Base-by-base conservation (phyloP, 2,113 vertebrate species). In the Corydoras maculifer region DNA sequence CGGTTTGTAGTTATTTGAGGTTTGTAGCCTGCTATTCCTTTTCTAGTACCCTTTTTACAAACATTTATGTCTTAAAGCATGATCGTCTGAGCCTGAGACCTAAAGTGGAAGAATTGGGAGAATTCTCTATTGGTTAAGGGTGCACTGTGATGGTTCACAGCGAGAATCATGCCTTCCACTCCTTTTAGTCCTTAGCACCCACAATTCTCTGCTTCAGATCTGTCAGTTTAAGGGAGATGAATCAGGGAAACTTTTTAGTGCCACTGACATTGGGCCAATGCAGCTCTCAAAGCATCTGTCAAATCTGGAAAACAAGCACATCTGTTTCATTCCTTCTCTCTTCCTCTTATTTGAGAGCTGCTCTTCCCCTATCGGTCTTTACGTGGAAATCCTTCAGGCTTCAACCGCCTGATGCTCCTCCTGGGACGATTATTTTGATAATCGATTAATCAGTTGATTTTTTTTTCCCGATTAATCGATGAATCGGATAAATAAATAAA, bases 321-420 rank as follows among this genome's bases (percentile, higher is more conserved):
- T 76, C 51, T 35, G 3, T 43, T 62, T 69, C 71, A 74, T 78
- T 62, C 15, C 58, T 71, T 82, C 78, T 67, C 67, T 48, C 9
- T 58, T 65, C 68, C 49, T 15, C 55, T 55, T 2, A 13, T 68
- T 5, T 72, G 32, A 30, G 49, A 29, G 14, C 9, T 48, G 8
- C 80, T 77, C 70, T 58, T 69, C 70, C 54, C 54, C 6, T 58
- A 60, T 77, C 80, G 60, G 48, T 9, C 8, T 25, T 31, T 50
- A 69, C 4, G 18, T 67, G 64, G 10, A 8, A 58, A 72, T 59
- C 75, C 76, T 81, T 82, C 81, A 85, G 77, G 62, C 67, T 73
- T 81, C 80, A 74, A 13, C 72, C 62, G 66, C 57, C 62, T 32
- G 15, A 69, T 53, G 25, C 65, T 63, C 6, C 14, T 14, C 14